Evolutionary conservation across 2,888 invertebrate species (phyloP).

Genomic region (Drosophila melanosoma): DNA sequence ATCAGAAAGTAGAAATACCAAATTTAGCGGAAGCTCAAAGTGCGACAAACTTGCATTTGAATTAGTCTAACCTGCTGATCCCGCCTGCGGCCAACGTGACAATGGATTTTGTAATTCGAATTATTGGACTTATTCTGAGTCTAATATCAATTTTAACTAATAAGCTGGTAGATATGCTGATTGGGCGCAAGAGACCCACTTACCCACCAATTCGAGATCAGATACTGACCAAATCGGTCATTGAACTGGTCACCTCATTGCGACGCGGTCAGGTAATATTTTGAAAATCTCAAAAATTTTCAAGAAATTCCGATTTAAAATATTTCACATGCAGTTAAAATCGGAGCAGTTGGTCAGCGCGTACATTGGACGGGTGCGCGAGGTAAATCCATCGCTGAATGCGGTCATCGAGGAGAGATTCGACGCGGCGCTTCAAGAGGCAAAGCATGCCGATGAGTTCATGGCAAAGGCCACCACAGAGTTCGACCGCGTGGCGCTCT

Average conservation of each 20-base stretch:
- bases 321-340: conserved; percentile 85
- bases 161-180: conserved; percentile 51
- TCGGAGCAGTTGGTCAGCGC: conserved; percentile 87
- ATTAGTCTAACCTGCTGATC: conserved; percentile 52
- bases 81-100: conserved; percentile 1
- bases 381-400: conserved; percentile 89
- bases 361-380: conserved; percentile 88
- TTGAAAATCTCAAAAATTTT: neutral
- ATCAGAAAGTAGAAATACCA: neutral
- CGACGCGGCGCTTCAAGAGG: conserved; percentile 88
- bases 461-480: conserved; percentile 71
- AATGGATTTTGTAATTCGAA: conserved; percentile 72
- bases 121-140: conserved; percentile 62
- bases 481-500: conserved; percentile 73
- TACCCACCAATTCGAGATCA: conserved; percentile 71
- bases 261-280: conserved; percentile 69
- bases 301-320: neutral
- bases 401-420: conserved; percentile 90
- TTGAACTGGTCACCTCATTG: conserved; percentile 67
- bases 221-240: conserved; percentile 69
- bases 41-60: conserved; percentile 42
- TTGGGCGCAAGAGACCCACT: conserved; percentile 53
- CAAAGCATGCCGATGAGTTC: conserved; percentile 87
- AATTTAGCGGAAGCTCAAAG: conserved; percentile 39
- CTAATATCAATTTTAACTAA: conserved; percentile 63